phyloP scores from a whole-genome alignment of 2,888 invertebrate genomes.

The Shargacucullia verbasci region DNA sequence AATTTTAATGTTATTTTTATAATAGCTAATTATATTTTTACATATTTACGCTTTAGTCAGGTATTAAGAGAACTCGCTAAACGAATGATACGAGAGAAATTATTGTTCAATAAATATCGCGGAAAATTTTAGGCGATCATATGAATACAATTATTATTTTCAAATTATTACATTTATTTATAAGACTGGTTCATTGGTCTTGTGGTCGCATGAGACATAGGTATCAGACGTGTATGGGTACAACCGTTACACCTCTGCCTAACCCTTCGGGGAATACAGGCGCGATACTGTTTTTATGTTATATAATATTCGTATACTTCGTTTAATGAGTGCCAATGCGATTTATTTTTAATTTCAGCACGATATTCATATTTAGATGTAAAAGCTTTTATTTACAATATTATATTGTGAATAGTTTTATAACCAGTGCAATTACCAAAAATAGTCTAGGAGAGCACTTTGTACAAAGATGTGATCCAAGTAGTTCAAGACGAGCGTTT shows the following conservation, averaged over 20 bases:
- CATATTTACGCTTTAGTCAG: constrained; percentile 43
- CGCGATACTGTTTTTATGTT: too few relatives aligned
- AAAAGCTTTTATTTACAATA: too few relatives aligned
- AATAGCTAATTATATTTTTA: constrained; percentile 54
- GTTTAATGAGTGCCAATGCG: constrained; percentile 24
- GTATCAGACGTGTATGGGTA: too few relatives aligned
- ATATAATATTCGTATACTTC: constrained; percentile 9
- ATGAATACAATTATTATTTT: too few relatives aligned
- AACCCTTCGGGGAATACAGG: too few relatives aligned
- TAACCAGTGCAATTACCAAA: constrained; percentile 26
- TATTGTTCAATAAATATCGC: not conserved
- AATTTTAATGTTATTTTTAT: constrained; percentile 62
- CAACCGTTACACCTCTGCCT: too few relatives aligned
- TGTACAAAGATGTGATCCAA: constrained; percentile 9
- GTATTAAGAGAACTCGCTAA: constrained; percentile 14
- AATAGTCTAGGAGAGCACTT: constrained; percentile 5
- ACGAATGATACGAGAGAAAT: constrained; percentile 8
- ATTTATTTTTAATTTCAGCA: constrained; percentile 40
- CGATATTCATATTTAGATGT: constrained; percentile 37
- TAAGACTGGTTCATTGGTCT: too few relatives aligned
- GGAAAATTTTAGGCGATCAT: not conserved
- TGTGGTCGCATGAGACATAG: too few relatives aligned
- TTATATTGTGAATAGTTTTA: constrained; percentile 17
- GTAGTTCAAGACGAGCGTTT: constrained; percentile 37
- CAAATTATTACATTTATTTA: too few relatives aligned